Evolutionary conservation across 2,113 vertebrate species (phyloP), one percentile per base, ranked within the genome.

Genomic region (Erinaceus europaeus): DNA sequence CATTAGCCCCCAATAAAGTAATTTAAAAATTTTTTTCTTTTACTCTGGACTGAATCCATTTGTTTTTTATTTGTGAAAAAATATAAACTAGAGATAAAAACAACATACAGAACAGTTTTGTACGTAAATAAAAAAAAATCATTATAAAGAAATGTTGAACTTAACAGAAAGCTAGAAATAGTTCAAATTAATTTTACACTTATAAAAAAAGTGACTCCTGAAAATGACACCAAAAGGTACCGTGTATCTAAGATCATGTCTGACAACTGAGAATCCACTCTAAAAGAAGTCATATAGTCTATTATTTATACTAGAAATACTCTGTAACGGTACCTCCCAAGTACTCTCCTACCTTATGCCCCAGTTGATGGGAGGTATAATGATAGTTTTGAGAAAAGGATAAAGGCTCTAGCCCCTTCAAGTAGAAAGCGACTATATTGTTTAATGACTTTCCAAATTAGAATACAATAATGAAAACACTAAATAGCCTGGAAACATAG

Each of bases 151-250:
- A 61, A 32, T 62, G 21, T 3, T 78, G 9, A 92, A 77, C 10
- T 46, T 10, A 81, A 69, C 34, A 90, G 21, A 93, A 84, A 77
- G 90, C 38, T 36, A 91, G 15, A 85, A 72, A 79, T 9, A 80
- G 68, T 62, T 79, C 55, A 86, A 93, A 44, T 4, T 90, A 71
- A 32, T 44, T 88, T 86, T 84, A 84, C 11, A 79, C 38, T 75
- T 52, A 32, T 76, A 68, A 50, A 21, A 82, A 83, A 65, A 48
- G 21, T 29, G 25, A 79, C 52, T 67, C n/a, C 48, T 82, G 65
- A 88, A 86, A 82, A 44, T n/a, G 84, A 12, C 15, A 89, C n/a
- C n/a, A n/a, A n/a, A 50, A 62, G 14, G 2, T 50, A 15, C 17
- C 42, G 34, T 21, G 48, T 83, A 88, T 79, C 4, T 67, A 88